Evolutionary conservation across 2,113 vertebrate genomes (phyloP), one percentile per base, ranked within the genome.

Genomic region (Ciconia stormi): DNA sequence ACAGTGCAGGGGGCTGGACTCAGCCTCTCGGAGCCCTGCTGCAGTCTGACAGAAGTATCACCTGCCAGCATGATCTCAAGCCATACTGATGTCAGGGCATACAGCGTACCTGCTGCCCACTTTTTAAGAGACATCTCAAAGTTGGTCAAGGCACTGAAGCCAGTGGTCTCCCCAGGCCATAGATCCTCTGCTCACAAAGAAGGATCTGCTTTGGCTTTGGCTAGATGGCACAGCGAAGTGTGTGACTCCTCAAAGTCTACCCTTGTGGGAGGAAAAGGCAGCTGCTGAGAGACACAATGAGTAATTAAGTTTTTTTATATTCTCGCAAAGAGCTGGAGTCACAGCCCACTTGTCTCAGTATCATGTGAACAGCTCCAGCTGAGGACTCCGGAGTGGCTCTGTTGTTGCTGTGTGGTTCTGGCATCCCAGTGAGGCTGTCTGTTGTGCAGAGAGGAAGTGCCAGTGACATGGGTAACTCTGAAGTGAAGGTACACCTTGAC

Each of bases 341-440:
- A 47, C 8, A 55, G 11, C 1, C 21, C 11, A 3, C 3, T 11
- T 71, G 25, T 25, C 25, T 62, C 21, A 11, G 11, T 72, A 32
- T 23, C 25, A 21, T 11, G 7, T 53, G 26, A 87, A 14, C 36
- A 76, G 25, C 53, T 70, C 10, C 23, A 61, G 13, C 15, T 61
- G 32, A 87, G 30, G 26, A 53, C 10, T 40, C 36, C 38, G 29
- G 19, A 47, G 20, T 14, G 10, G 6, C 16, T 69, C 22, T 72
- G 32, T 36, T 34, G 30, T 10, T 94, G 17, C 20, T 20, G 2
- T 53, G 16, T 53, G 16, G 11, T 78, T 16, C 27, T 58, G 47
- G 6, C 36, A 70, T 38, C 16, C 12, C 0, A 1, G 8, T 72
- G 18, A 61, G 15, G 30, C 9, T 42, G 44, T 23, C 13, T 0